phyloP scores from a whole-genome alignment of 2,888 invertebrate genomes.

The Tachina grossa region DNA sequence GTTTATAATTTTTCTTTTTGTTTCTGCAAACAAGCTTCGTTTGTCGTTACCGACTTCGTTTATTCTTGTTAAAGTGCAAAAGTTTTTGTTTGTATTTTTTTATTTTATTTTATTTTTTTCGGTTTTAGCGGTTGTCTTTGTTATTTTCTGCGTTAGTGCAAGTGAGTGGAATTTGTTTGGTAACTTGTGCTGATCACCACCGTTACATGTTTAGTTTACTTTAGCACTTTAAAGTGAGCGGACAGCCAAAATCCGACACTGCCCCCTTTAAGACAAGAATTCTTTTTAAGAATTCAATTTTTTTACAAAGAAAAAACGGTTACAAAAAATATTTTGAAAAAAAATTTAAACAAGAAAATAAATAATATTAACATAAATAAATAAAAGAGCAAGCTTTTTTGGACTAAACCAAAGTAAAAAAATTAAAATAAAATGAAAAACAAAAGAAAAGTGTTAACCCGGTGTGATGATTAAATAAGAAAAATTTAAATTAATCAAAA shows the following conservation, averaged over 20 bases:
- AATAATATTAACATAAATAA: background rate
- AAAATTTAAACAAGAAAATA: constrained; percentile 2
- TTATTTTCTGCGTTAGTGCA: constrained; percentile 30
- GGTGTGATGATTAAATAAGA: constrained; percentile 40
- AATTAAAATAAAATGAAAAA: constrained; percentile 42
- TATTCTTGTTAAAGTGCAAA: constrained; percentile 69
- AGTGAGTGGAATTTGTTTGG: constrained; percentile 51
- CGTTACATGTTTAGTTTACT: constrained; percentile 71
- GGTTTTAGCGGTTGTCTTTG: constrained; percentile 23
- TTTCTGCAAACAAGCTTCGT: constrained; percentile 24
- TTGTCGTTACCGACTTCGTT: constrained; percentile 25
- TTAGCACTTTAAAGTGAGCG: constrained; percentile 70
- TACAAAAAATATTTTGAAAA: constrained; percentile 34
- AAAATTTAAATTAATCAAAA: constrained; percentile 38
- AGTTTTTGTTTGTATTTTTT: constrained; percentile 40
- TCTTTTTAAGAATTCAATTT: background rate
- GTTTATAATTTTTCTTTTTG: constrained; percentile 9
- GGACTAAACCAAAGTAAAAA: constrained; percentile 3
- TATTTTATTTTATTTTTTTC: constrained; percentile 3
- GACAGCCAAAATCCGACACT: constrained; percentile 55
- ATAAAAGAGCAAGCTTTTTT: constrained; percentile 28
- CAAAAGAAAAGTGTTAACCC: constrained; percentile 45
- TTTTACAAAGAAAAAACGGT: constrained; percentile 43
- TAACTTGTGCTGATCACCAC: constrained; percentile 69
- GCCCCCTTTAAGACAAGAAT: constrained; percentile 5